Conservation (phyloP, 2,797 vertebrate genomes). For the Pelochelys cantorii region DNA sequence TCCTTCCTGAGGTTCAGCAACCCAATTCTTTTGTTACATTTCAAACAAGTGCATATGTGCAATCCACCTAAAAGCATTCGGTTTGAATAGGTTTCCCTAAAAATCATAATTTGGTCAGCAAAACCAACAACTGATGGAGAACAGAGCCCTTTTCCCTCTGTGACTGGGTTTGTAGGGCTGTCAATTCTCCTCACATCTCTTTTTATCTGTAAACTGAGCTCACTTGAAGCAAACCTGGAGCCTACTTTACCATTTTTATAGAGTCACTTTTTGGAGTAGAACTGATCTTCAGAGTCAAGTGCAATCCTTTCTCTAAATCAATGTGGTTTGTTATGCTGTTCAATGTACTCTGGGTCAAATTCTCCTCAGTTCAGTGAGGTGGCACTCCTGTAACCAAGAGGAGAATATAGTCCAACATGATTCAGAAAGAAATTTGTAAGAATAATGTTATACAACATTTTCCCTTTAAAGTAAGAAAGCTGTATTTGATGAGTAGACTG, state of each 20-base stretch:
- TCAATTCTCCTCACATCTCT: not conserved
- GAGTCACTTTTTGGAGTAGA: not conserved
- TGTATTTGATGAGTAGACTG: not conserved
- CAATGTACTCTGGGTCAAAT: not conserved
- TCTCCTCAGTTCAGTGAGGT: not conserved
- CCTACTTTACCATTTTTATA: not conserved
- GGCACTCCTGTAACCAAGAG: not conserved
- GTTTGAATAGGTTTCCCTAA: not conserved
- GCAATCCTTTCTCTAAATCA: not conserved
- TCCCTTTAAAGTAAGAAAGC: slow-evolving; percentile 1
- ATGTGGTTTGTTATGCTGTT: not conserved
- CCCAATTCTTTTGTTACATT: not conserved
- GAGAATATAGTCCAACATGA: not conserved
- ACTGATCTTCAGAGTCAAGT: not conserved
- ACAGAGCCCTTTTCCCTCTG: not conserved
- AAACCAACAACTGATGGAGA: not conserved
- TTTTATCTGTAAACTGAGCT: not conserved
- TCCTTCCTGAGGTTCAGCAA: not conserved
- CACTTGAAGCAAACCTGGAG: not conserved
- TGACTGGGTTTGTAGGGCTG: not conserved
- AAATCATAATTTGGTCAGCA: not conserved
- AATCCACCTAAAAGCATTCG: not conserved
- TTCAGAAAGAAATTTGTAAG: slow-evolving; percentile 12
- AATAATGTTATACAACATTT: not conserved
- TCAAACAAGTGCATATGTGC: not conserved